phyloP scores from a whole-genome alignment of 2,888 invertebrate species.

The Drosophila fungiperda region DNA sequence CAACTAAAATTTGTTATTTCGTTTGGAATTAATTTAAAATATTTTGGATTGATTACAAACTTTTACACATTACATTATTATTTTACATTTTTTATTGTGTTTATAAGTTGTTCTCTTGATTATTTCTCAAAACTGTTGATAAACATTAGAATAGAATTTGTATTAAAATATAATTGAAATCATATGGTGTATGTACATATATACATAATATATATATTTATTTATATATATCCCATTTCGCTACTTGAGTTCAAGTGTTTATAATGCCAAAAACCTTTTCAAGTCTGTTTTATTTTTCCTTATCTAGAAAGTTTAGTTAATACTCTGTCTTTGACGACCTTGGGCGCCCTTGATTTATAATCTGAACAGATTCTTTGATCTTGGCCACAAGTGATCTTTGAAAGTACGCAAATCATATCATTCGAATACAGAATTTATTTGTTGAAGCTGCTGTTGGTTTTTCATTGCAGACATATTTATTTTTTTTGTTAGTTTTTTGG shows the following conservation, averaged over 20 bases:
- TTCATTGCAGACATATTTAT: not conserved
- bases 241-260: slow-evolving; percentile 6
- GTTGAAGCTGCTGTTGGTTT: not conserved
- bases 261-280: not conserved
- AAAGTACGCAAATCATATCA: slow-evolving; percentile 36
- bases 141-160: not conserved
- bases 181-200: not conserved
- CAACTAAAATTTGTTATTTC: not conserved
- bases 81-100: not conserved
- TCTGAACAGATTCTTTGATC: slow-evolving; percentile 64
- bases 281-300: slow-evolving; percentile 18
- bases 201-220: not conserved
- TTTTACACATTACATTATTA: no score
- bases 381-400: slow-evolving; percentile 64
- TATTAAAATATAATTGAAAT: not conserved
- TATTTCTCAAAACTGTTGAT: not conserved
- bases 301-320: not conserved
- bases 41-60: not conserved
- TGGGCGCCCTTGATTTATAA: slow-evolving; percentile 70
- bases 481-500: slow-evolving; percentile 4
- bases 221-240: not conserved
- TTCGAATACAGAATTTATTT: slow-evolving; percentile 5
- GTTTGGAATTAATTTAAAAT: not conserved
- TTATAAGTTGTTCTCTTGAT: not conserved
- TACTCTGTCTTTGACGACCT: slow-evolving; percentile 48